These are phyloP conservation scores for Tricholauxania praeusta DNA, from an alignment of 2,888 invertebrate species.

Conservation along the genomic window DNA sequence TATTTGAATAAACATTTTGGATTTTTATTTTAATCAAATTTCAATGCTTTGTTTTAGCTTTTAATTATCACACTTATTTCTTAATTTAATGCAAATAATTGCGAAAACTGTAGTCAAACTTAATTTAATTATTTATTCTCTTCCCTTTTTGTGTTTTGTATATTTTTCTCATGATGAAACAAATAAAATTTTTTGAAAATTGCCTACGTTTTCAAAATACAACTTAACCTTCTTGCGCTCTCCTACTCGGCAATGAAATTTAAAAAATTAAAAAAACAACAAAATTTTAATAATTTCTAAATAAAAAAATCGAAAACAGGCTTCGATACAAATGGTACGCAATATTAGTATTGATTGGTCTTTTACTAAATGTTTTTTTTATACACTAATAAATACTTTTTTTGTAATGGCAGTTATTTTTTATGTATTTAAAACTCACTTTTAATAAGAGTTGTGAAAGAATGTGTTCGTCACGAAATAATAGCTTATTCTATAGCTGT, in stretches of 20 bases:
- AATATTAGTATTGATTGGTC: conserved; percentile 57
- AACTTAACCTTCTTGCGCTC: conserved; percentile 1
- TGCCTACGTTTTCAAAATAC: conserved; percentile 15
- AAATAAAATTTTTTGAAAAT: conserved; percentile 11
- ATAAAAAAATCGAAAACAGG: conserved; percentile 53
- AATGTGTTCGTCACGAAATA: no score
- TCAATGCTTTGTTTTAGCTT: neutral
- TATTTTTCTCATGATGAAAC: neutral
- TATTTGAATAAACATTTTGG: no score
- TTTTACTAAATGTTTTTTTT: conserved; percentile 29
- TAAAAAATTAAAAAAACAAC: conserved; percentile 12
- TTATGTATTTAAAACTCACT: neutral
- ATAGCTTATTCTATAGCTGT: no score
- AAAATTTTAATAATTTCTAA: conserved; percentile 37
- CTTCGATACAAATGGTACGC: conserved; percentile 67
- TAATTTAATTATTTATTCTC: conserved; percentile 21
- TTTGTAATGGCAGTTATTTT: conserved; percentile 6
- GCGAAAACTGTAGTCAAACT: conserved; percentile 7
- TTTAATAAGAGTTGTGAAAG: neutral
- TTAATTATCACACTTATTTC: neutral
- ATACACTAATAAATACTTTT: conserved; percentile 14
- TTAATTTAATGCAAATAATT: conserved; percentile 2
- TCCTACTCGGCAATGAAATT: conserved; percentile 5
- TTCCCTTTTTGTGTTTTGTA: conserved; percentile 28
- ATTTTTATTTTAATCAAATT: neutral